Evolutionary conservation across 2,113 vertebrate species (phyloP).

Genomic region (Amazona guildingii): DNA sequence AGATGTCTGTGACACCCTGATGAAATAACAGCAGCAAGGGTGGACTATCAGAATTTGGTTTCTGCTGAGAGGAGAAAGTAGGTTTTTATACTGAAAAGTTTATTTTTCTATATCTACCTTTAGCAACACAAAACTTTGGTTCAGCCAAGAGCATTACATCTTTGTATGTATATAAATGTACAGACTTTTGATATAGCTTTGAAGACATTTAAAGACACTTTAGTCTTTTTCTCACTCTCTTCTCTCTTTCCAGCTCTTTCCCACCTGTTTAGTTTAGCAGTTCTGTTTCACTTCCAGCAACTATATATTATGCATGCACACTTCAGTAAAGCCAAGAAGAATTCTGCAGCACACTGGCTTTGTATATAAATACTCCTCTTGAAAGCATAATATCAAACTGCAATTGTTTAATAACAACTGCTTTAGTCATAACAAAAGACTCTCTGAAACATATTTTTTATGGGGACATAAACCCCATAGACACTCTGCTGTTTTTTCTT

Average conservation of each 20-base stretch:
- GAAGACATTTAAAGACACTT: not conserved
- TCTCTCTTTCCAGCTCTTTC: not conserved
- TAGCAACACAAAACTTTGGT: not conserved
- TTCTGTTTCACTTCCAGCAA: constrained; percentile 7
- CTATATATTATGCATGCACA: not conserved
- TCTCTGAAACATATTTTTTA: not conserved
- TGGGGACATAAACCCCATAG: not conserved
- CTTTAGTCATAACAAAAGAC: constrained; percentile 12
- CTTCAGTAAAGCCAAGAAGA: constrained; percentile 15
- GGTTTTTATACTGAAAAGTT: not conserved
- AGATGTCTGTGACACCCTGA: not conserved
- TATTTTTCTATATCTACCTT: not conserved
- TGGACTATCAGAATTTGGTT: not conserved
- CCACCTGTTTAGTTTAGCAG: not conserved
- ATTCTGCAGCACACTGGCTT: not conserved
- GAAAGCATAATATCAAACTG: constrained; percentile 6
- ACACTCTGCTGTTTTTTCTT: not conserved
- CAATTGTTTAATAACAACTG: constrained; percentile 25
- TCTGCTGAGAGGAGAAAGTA: not conserved
- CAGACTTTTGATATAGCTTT: not conserved
- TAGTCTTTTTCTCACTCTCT: not conserved
- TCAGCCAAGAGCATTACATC: not conserved
- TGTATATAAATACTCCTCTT: not conserved
- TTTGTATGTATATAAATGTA: not conserved
- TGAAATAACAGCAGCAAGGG: not conserved